Evolutionary conservation across 2,888 invertebrate species (phyloP), one percentile per base, ranked within the genome.

Genomic region (Sarcophaga variegata): DNA sequence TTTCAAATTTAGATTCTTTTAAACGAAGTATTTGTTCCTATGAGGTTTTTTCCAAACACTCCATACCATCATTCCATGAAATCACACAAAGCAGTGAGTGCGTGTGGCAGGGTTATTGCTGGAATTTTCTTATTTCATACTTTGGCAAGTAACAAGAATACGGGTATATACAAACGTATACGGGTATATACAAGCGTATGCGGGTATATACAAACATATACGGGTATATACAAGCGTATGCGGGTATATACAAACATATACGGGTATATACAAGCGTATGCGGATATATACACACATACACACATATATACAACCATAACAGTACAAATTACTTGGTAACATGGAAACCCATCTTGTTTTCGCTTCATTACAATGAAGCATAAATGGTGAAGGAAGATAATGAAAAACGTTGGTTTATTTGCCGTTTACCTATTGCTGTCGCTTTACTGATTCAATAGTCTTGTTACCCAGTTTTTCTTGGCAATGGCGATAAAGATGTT

Each of bases 401-500:
- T 27, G 22, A 82, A 82, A 37, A 77, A 71, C 82, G 69, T 59
- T 74, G 69, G 69, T 75, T 79, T 79, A 75, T 79, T 63, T 79
- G 62, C 63, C 64, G 64, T 69, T 79, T 79, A 37, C 14, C 67
- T 74, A 2, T 49, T 14, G 12, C 25, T 37, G 45, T 37, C 17
- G 6, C 67, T 62, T 12, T 62, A 17, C 20, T 64, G 63, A 27
- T 76, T 54, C 45, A 59, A 17, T 54, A 62, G 37, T 45, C 10
- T 66, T n/a, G 37, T 45, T 79, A 69, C 62, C 20, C 5, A 67
- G 37, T 60, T 79, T 64, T n/a, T 79, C 64, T 2, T 17, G 67
- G 69, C 17, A 79, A 49, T 47, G 66, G 37, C 0, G 25, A 69
- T 60, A 4, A 37, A n/a, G 60, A 59, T 45, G 25, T 62, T 75